Evolutionary conservation across 2,797 vertebrate species (phyloP), one percentile per base, ranked within the genome.

Genomic region (Sebastes paucispinis): DNA sequence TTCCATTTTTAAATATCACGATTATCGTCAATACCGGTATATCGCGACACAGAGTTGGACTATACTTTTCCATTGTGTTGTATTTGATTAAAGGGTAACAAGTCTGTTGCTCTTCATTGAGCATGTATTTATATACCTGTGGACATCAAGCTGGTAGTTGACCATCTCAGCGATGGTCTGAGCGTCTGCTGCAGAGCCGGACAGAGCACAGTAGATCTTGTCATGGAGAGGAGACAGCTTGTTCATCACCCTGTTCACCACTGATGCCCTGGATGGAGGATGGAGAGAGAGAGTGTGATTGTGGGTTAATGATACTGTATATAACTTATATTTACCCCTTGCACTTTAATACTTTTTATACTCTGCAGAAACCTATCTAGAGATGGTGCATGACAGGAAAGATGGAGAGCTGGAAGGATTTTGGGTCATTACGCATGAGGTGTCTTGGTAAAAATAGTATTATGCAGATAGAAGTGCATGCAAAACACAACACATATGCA

Each of bases 181-280:
- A 59, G 96, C 97, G 0, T 97, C 97, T 0, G 97, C 97, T 0
- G 97, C 97, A 0, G 97, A 98, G n/a, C 97, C 97, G 0, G 97
- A 98, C 65, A 98, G 94, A 5, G 97, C 97, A 3, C 97, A 97
- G 92, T 96, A 98, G 84, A 98, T 97, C 55, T 88, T 96, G 0
- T 97, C 92, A 73, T 97, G 87, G 66, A 95, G 25, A 25, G 92
- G 91, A 9, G 92, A 96, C 25, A 98, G 93, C 81, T 98, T 98
- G 91, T 98, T 96, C 94, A 97, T 98, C 81, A 97, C 96, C 2
- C 96, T 92, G 91, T 97, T 97, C 47, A 97, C 96, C 88, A 98
- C 95, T 0, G 95, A 55, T 0, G 77, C 50, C 24, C 97, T 97
- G 90, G 1, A 39, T 66, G 50, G 16, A 75, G 24, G 11, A 80